Conservation (phyloP, 2,888 invertebrate species). For the Philhelius pedissequus region DNA sequence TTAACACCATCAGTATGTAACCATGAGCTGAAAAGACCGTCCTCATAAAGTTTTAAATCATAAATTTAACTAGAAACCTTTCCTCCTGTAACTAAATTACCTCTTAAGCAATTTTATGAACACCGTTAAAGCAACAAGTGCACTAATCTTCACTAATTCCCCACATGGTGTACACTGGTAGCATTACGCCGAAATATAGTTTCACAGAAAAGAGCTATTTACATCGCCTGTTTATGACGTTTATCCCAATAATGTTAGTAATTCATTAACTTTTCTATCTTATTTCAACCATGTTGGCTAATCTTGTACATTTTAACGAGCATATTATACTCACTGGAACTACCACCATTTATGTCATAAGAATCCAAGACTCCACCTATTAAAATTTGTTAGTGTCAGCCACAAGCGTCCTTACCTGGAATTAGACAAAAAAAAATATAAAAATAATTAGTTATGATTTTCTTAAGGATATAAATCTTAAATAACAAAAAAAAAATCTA, state of each 20-base stretch:
- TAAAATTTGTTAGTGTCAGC: constrained; percentile 6
- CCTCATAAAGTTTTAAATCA: not conserved
- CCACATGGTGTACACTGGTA: not conserved
- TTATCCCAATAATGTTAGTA: not conserved
- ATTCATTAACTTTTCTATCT: constrained; percentile 32
- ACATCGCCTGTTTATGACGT: not conserved
- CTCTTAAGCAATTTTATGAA: constrained; percentile 22
- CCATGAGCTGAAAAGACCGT: not conserved
- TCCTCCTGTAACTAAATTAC: not conserved
- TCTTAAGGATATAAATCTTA: constrained; percentile 50
- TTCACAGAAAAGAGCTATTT: constrained; percentile 1
- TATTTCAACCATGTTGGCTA: not conserved
- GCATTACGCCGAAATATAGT: not conserved
- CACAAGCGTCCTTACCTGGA: constrained; percentile 58
- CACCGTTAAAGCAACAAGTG: constrained; percentile 42
- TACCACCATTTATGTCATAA: constrained; percentile 46
- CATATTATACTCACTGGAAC: constrained; percentile 42
- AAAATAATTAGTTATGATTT: constrained; percentile 59
- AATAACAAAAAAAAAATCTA: not conserved
- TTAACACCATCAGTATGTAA: not conserved
- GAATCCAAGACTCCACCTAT: constrained; percentile 17
- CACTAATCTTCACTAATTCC: constrained; percentile 37
- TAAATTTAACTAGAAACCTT: not conserved
- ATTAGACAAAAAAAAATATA: constrained; percentile 16
- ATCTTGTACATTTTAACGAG: constrained; percentile 49